phyloP scores from a whole-genome alignment of 2,113 vertebrate species.

The Phoxinus phoxinus region DNA sequence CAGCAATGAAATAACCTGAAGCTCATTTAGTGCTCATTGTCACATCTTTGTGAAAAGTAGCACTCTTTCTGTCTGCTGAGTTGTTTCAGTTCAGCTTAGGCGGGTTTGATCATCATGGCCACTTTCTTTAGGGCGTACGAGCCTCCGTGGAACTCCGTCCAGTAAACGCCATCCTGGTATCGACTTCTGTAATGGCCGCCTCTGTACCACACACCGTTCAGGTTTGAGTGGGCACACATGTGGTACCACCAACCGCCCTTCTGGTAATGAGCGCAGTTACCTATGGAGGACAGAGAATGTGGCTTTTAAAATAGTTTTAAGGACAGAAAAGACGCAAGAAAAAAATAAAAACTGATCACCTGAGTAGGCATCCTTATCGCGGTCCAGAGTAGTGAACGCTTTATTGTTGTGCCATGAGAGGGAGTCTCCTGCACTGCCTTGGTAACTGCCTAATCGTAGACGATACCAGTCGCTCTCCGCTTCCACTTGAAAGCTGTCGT shows the following conservation, averaged over 20 bases:
- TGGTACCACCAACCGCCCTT: constrained; percentile 95
- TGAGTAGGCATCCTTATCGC: constrained; percentile 84
- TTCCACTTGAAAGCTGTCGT: constrained; percentile 84
- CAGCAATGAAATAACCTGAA: background rate
- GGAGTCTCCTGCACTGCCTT: constrained; percentile 86
- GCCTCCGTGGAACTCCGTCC: constrained; percentile 88
- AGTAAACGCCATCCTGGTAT: constrained; percentile 91
- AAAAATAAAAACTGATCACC: constrained; percentile 67
- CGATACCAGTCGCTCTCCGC: constrained; percentile 87
- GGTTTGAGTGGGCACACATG: constrained; percentile 90
- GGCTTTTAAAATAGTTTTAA: background rate
- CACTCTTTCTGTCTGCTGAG: background rate
- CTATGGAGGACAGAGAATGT: constrained; percentile 63
- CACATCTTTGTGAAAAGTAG: constrained; percentile 10
- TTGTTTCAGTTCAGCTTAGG: constrained; percentile 45
- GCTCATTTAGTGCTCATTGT: background rate
- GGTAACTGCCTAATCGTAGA: constrained; percentile 85
- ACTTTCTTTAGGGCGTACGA: constrained; percentile 88
- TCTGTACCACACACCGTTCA: constrained; percentile 89
- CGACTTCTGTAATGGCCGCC: constrained; percentile 89
- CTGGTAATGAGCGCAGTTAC: constrained; percentile 90
- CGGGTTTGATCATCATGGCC: constrained; percentile 85
- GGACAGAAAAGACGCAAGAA: too few relatives aligned
- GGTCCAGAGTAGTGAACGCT: constrained; percentile 89
- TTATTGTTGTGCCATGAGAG: constrained; percentile 91